A percentile compares a stretch with the other conserved stretches of the same genome.
Evolutionary conservation across 2,113 vertebrate genomes (phyloP).

Genomic region (Calyptommatus sinebrachiatus): DNA sequence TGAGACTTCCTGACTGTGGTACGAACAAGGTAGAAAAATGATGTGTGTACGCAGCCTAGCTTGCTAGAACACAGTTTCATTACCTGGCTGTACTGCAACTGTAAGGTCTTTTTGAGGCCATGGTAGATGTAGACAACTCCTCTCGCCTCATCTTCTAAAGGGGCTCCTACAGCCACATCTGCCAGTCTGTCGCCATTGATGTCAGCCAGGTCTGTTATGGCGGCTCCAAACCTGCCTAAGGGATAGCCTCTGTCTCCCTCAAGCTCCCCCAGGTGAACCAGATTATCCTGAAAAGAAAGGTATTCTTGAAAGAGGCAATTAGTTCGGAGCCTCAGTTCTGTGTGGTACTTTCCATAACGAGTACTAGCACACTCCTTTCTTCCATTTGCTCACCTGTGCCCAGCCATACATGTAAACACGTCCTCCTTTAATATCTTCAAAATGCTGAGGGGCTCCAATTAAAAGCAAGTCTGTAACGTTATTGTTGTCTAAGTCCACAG

Average conservation of each 20-base stretch:
- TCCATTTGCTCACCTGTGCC: conserved; percentile 60
- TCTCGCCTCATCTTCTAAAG: conserved; percentile 70
- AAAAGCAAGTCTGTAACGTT: conserved; percentile 72
- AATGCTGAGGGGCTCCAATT: conserved; percentile 75
- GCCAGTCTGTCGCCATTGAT: conserved; percentile 77
- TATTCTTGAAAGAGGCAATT: background rate
- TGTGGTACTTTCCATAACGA: too few species aligned
- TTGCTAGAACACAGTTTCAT: background rate
- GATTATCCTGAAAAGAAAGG: background rate
- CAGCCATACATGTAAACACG: conserved; percentile 73
- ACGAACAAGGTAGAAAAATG: too few species aligned
- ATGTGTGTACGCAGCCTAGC: too few species aligned
- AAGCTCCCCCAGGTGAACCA: conserved; percentile 40
- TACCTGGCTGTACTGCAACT: conserved; percentile 69
- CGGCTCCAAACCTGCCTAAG: conserved; percentile 75
- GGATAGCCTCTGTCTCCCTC: conserved; percentile 50
- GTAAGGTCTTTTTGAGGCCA: conserved; percentile 63
- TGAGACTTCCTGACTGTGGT: too few species aligned
- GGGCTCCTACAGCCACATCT: conserved; percentile 83
- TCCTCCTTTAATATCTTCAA: conserved; percentile 72
- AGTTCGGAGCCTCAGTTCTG: background rate
- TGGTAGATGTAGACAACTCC: conserved; percentile 83
- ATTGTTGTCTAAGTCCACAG: conserved; percentile 68
- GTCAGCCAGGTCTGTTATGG: conserved; percentile 74
- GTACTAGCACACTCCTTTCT: background rate